A percentile compares a stretch with the other conserved stretches of the same genome.
These are phyloP conservation scores for Microcebus murinus DNA, from an alignment of 2,113 vertebrate genomes.

Conservation along the genomic window DNA sequence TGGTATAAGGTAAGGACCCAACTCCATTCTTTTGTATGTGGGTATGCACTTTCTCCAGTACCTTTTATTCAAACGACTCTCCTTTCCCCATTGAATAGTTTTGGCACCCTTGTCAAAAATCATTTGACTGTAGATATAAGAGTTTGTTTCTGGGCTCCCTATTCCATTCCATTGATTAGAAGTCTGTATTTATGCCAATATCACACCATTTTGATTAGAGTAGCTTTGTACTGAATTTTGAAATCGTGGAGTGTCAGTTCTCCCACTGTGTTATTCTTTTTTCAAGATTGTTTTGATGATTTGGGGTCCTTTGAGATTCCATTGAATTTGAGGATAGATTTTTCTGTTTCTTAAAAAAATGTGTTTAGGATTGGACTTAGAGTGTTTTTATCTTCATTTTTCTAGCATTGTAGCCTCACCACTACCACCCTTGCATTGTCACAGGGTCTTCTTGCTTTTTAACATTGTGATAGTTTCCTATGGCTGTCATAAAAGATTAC, in stretches of 20 bases:
- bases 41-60: too few relatives aligned
- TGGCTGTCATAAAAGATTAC: neutral
- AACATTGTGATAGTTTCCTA: neutral
- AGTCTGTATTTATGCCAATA: neutral
- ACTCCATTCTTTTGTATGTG: too few relatives aligned
- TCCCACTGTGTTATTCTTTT: neutral
- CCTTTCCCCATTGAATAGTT: too few relatives aligned
- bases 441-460: neutral
- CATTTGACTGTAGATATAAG: neutral
- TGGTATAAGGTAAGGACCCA: too few relatives aligned
- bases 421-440: neutral
- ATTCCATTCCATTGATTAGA: neutral
- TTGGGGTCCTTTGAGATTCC: neutral
- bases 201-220: neutral
- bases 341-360: neutral
- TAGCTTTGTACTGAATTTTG: neutral
- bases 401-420: neutral
- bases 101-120: neutral
- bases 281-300: neutral
- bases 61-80: too few relatives aligned
- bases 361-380: neutral
- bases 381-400: neutral
- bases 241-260: neutral
- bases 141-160: neutral
- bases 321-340: too few relatives aligned